Base-by-base conservation (phyloP, 1,140 invertebrate genomes). In the Parasteatoda tepidariorum region DNA sequence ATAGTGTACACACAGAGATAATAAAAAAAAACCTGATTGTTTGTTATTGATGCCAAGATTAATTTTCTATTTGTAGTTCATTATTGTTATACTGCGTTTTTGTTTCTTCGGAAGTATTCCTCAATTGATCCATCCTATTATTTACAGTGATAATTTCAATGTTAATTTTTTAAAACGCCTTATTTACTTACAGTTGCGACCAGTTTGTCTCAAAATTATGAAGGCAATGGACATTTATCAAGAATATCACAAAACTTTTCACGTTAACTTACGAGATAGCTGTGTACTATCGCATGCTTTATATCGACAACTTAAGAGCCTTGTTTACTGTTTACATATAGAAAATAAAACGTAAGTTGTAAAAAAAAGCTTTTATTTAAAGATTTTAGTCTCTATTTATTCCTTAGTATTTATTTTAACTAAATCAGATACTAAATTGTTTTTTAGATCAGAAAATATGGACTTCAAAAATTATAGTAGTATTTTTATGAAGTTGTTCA, bases 181-280 rank as follows among this genome's bases (percentile, higher is more conserved):
- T 33, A 24, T 48, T 15, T 70, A 33, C n/a, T 79, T 79, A 66
- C 67, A 82, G 79, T 26, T 82, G 9, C 31, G 48, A 41, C 67
- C 66, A 0, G 6, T 71, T 22, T 71, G 79, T 55, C 15, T 68
- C 13, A 13, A 71, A 54, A 22, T 73, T 5, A 71, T 82, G 79
- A 22, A 82, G 48, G 62, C 22, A 1, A 71, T 82, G 68, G 79
- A 82, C 31, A 22, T 30, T 11, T 82, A 82, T 24, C 66, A 82
- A 3, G 38, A 61, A 6, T 41, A 31, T 30, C 79, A 82, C 59
- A 71, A 26, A 54, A 54, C 31, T 22, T 82, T 71, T 38, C 79
- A 82, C 59, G 79, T 82, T 13, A 82, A 82, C 30, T 28, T 82
- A 6, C 38, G 79, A 28, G 79, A 82, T 24, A 82, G 79, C 26